These are phyloP conservation scores for Enteromius trimaculatus DNA, from an alignment of 2,797 vertebrate genomes.

Conservation along the genomic window DNA sequence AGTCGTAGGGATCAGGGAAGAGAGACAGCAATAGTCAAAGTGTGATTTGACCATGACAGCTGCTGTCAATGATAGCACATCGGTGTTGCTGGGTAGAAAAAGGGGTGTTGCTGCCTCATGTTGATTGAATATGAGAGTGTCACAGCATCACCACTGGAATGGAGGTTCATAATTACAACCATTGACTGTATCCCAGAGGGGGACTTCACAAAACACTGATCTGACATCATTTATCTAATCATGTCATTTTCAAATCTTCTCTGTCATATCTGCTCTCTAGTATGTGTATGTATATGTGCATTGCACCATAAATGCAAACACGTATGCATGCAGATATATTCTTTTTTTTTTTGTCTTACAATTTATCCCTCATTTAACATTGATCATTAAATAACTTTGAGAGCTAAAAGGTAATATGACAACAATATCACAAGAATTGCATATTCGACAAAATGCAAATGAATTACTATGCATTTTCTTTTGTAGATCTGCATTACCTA, in stretches of 20 bases:
- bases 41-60: conserved; percentile 63
- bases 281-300: background rate
- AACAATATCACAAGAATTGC: background rate
- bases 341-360: background rate
- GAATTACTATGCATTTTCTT: background rate
- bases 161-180: conserved; percentile 49
- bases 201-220: conserved; percentile 47
- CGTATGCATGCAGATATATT: background rate
- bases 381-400: background rate
- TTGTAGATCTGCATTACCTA: background rate
- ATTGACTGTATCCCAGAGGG: conserved; percentile 44
- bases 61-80: conserved; percentile 59
- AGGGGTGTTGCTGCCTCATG: conserved; percentile 62
- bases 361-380: background rate
- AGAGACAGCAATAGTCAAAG: conserved; percentile 47
- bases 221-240: conserved; percentile 36
- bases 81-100: conserved; percentile 65
- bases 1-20: conserved; percentile 38
- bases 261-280: background rate
- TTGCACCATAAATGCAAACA: background rate
- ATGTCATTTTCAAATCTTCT: conserved; percentile 1
- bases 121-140: conserved; percentile 60
- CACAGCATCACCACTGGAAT: conserved; percentile 54
- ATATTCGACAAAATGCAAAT: background rate
- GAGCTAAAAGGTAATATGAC: background rate